Base-by-base conservation (phyloP, 2,113 vertebrate species). In the Crotophaga sulcirostris region DNA sequence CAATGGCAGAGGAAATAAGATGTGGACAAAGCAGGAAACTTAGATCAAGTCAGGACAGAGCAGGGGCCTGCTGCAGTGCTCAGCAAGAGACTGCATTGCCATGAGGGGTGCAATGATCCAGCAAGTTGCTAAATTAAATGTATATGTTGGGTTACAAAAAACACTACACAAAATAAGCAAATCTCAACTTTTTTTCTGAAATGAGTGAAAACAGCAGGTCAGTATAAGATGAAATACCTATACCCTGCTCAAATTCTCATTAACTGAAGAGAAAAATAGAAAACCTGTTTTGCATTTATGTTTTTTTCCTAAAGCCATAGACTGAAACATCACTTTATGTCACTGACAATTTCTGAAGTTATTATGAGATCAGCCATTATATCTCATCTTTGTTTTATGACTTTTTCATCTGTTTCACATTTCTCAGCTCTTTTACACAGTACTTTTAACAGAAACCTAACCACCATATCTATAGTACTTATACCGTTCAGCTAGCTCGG, bases 371-470 rank as follows among this genome's bases (percentile, higher is more conserved):
- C 93, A 93, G 66, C 52, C 44, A 56, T 85, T 91, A 87, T 60
- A 84, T 58, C 66, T 91, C 73, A 54, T 82, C 60, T 75, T 75
- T 68, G 84, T 68, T 93, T 87, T 91, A 84, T 56, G 87, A 31
- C 52, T 68, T 89, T 44, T 89, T 94, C 69, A 95, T 82, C 81
- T 93, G 93, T 93, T 97, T 94, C 70, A 60, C 54, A 91, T 97
- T 97, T 90, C 66, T 87, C 4, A 2, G 33, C 66, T 91, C 62
- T 87, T 94, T 89, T 73, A 76, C 77, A 40, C 0, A 0, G 70
- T 73, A 52, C 66, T 79, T 93, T 82, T 52, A 93, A 72, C 36
- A 94, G 62, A 89, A 94, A 79, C 49, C 69, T 87, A 77, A 95
- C 81, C 90, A 89, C 78, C 44, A 12, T 60, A 64, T 64, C 69